These are phyloP conservation scores for Myiagra hebetior DNA, from an alignment of 2,113 vertebrate genomes.

Conservation along the genomic window DNA sequence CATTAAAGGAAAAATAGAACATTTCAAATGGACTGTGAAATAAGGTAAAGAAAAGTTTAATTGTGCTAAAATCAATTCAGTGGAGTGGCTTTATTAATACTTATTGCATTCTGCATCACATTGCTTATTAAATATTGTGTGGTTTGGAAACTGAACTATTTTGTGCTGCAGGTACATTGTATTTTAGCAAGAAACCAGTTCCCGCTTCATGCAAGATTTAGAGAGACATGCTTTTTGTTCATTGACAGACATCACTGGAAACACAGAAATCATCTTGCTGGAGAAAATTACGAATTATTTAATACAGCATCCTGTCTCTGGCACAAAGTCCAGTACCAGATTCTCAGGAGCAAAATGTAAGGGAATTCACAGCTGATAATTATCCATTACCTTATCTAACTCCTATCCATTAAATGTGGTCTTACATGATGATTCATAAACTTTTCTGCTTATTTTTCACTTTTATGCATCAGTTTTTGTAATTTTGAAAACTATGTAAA, in stretches of 20 bases:
- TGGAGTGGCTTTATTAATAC: conserved; percentile 61
- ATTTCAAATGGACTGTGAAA: conserved; percentile 74
- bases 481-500: not conserved
- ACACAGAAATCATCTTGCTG: not conserved
- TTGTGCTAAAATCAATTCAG: conserved; percentile 64
- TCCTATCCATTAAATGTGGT: not conserved
- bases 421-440: not conserved
- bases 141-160: not conserved
- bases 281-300: not conserved
- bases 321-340: not conserved
- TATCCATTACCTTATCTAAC: not conserved
- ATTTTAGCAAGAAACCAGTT: not conserved
- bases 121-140: conserved; percentile 47
- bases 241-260: not conserved
- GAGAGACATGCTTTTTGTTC: not conserved
- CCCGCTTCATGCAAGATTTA: not conserved
- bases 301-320: not conserved
- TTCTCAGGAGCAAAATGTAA: not conserved
- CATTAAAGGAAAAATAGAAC: conserved; percentile 52
- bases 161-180: not conserved
- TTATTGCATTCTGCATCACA: conserved; percentile 49
- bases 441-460: not conserved
- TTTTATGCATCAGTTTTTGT: not conserved
- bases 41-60: conserved; percentile 74
- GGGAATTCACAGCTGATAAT: not conserved